A percentile compares a stretch with the other conserved stretches of the same genome.
Evolutionary conservation across 2,113 vertebrate genomes (phyloP).

Genomic region (Alouatta palliata): DNA sequence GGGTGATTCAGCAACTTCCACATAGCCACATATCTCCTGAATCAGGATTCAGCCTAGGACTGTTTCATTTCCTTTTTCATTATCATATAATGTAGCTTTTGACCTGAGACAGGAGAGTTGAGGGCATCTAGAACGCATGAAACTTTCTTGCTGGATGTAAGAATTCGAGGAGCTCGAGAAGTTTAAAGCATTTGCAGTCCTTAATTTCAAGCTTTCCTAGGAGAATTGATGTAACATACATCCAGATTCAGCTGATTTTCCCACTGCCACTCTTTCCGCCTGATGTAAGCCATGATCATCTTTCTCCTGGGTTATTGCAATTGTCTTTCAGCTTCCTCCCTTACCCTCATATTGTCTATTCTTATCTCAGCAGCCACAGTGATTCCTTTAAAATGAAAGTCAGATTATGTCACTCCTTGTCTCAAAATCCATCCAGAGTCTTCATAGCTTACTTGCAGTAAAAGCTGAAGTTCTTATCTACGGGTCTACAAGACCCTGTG

Average conservation of each 20-base stretch:
- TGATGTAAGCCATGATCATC: not conserved
- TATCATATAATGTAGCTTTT: not conserved
- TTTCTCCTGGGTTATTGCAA: not conserved
- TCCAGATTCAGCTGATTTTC: not conserved
- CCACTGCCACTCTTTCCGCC: not conserved
- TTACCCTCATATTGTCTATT: not conserved
- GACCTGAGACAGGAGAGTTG: not conserved
- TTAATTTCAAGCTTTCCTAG: conserved; percentile 47
- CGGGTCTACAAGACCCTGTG: not conserved
- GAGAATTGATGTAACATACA: not conserved
- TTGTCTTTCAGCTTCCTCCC: not conserved
- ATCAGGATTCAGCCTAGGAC: not conserved
- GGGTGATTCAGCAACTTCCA: not conserved
- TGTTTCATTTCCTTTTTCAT: not conserved
- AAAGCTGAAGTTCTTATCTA: conserved; percentile 1
- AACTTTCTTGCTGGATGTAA: conserved; percentile 9
- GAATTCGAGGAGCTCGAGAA: not conserved
- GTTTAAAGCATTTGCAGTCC: conserved; percentile 38
- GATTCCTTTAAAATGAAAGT: conserved; percentile 69
- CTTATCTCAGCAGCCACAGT: conserved; percentile 48
- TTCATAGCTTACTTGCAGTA: not conserved
- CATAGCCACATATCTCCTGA: not conserved
- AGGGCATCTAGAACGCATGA: not conserved
- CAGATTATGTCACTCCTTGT: conserved; percentile 47
- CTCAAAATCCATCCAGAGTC: conserved; percentile 32